Evolutionary conservation across 2,113 vertebrate species (phyloP).

Genomic region (Malurus cyaneus): DNA sequence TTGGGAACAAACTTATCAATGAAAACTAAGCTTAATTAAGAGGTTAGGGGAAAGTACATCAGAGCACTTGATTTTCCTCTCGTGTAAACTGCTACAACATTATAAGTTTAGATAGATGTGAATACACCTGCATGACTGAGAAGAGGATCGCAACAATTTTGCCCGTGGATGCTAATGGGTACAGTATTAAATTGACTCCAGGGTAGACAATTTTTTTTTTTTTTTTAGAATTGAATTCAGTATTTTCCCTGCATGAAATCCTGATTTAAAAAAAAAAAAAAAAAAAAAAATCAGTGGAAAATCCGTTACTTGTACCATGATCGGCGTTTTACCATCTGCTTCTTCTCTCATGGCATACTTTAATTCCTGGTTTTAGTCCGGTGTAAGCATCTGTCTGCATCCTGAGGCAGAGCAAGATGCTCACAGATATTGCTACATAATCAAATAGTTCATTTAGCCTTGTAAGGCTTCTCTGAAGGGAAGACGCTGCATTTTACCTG

Average conservation of each 20-base stretch:
- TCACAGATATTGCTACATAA: not conserved
- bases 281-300: not conserved
- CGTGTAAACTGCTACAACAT: not conserved
- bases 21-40: not conserved
- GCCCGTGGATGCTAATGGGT: not conserved
- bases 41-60: not conserved
- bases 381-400: not conserved
- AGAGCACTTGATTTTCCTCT: not conserved
- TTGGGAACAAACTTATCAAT: not conserved
- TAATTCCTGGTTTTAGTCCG: not conserved
- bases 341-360: not conserved
- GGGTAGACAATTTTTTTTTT: not conserved
- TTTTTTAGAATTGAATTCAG: not conserved
- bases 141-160: not conserved
- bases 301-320: rapidly evolving
- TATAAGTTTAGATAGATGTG: not conserved
- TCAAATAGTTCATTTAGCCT: not conserved
- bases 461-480: not conserved
- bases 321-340: not conserved
- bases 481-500: not conserved
- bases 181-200: not conserved
- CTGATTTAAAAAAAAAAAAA: not conserved
- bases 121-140: not conserved
- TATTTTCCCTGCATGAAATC: not conserved
- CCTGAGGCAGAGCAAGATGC: not conserved